phyloP scores from a whole-genome alignment of 2,113 vertebrate genomes.

The Rhinoderma darwinii region DNA sequence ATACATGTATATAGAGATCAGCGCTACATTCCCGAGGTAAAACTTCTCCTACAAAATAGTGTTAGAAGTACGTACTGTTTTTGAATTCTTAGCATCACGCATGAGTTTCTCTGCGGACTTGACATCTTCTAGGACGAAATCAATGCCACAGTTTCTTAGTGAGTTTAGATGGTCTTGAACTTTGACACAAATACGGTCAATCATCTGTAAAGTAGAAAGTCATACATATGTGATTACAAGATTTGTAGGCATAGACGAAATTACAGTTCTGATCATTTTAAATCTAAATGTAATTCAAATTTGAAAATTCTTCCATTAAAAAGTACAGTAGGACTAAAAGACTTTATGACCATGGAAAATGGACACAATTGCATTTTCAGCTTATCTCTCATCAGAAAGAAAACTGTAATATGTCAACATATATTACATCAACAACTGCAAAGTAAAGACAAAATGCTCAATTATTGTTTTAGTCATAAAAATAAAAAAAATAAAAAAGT shows the following conservation, averaged over 20 bases:
- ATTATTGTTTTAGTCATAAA: no score
- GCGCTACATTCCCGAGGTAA: not conserved
- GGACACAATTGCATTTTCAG: not conserved
- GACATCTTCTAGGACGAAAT: constrained; percentile 88
- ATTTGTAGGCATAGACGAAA: not conserved
- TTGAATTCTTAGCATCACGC: constrained; percentile 95
- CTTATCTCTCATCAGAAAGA: no score
- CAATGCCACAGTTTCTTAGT: constrained; percentile 83
- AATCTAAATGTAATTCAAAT: not conserved
- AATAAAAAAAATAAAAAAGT: not conserved
- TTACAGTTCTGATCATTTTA: no score
- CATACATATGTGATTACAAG: not conserved
- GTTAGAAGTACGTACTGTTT: constrained; percentile 79
- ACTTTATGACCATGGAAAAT: not conserved
- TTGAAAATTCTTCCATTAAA: not conserved
- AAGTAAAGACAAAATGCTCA: no score
- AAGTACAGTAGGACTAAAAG: not conserved
- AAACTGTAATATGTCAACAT: no score
- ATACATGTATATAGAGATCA: not conserved
- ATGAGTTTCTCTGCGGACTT: constrained; percentile 89
- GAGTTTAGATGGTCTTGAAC: constrained; percentile 98
- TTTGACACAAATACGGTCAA: constrained; percentile 96
- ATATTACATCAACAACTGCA: no score
- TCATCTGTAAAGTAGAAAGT: constrained; percentile 80
- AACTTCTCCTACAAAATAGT: not conserved